A percentile compares a stretch with the other conserved stretches of the same genome.
phyloP scores from a whole-genome alignment of 2,888 invertebrate species.

The Panopea generosa region DNA sequence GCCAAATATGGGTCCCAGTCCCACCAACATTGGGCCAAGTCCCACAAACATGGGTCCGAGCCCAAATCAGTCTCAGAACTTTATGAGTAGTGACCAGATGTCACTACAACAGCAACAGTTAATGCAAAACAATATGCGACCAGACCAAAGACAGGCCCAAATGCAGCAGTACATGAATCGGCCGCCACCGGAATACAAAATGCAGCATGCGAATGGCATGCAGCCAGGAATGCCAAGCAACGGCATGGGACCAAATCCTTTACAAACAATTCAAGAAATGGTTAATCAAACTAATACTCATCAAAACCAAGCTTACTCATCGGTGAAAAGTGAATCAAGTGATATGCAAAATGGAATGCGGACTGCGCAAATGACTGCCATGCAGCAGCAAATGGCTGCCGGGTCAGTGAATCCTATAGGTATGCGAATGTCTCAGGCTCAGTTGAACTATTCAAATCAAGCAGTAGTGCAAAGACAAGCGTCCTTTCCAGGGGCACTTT shows the following conservation, averaged over 20 bases:
- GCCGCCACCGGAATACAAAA: conserved; percentile 94
- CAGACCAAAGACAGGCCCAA: conserved; percentile 70
- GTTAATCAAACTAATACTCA: conserved; percentile 87
- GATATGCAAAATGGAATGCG: conserved; percentile 74
- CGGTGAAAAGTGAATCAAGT: conserved; percentile 75
- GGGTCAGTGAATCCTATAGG: conserved; percentile 29
- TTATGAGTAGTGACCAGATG: conserved; percentile 70
- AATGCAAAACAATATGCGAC: conserved; percentile 51
- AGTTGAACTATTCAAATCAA: conserved; percentile 56
- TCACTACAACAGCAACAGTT: conserved; percentile 63
- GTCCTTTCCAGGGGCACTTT: conserved; percentile 68
- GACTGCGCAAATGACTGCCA: conserved; percentile 75
- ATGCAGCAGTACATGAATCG: conserved; percentile 86
- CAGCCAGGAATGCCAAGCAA: conserved; percentile 44
- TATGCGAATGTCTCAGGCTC: conserved; percentile 57
- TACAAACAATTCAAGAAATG: conserved; percentile 84
- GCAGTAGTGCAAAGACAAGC: conserved; percentile 71
- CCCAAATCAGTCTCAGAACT: conserved; percentile 60
- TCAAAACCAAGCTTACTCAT: conserved; percentile 67
- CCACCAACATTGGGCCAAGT: conserved; percentile 65
- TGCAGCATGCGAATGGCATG: conserved; percentile 70
- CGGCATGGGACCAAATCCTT: conserved; percentile 75
- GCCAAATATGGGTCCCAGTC: conserved; percentile 60
- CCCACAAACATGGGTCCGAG: conserved; percentile 70
- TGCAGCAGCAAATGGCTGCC: conserved; percentile 65